phyloP scores from a whole-genome alignment of 2,888 invertebrate genomes.

The Xanthia icteritia region DNA sequence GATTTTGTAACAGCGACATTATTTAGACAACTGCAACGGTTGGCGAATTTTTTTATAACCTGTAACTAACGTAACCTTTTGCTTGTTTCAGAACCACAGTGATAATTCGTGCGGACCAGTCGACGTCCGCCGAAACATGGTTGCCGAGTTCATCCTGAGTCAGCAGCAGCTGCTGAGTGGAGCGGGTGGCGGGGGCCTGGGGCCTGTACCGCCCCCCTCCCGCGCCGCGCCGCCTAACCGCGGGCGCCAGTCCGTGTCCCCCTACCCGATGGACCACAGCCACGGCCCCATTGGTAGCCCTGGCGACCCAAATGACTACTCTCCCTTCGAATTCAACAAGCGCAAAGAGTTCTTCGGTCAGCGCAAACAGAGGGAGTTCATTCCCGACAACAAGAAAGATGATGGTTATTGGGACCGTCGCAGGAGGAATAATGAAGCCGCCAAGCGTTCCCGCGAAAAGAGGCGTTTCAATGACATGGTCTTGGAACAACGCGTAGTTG shows the following conservation, averaged over 20 bases:
- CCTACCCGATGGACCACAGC: conserved; percentile 88
- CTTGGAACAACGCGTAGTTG: conserved; percentile 97
- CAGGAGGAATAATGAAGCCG: conserved; percentile 98
- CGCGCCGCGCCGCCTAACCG: conserved; percentile 82
- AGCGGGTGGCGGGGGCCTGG: conserved; percentile 81
- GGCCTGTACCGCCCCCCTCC: conserved; percentile 81
- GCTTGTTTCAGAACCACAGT: conserved; percentile 88
- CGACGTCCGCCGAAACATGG: conserved; percentile 94
- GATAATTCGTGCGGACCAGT: conserved; percentile 88
- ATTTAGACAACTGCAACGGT: conserved; percentile 77
- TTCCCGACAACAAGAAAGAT: conserved; percentile 98
- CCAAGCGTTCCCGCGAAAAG: conserved; percentile 98
- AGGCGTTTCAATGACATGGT: conserved; percentile 99
- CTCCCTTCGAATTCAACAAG: conserved; percentile 92
- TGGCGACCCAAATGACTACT: conserved; percentile 81
- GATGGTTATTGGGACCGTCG: conserved; percentile 99
- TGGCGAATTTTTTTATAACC: conserved; percentile 68
- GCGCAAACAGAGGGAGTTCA: conserved; percentile 98
- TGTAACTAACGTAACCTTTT: conserved; percentile 80
- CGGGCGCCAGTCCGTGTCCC: conserved; percentile 84
- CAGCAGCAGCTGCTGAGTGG: conserved; percentile 90
- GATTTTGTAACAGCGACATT: conserved; percentile 80
- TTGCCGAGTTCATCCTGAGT: conserved; percentile 96
- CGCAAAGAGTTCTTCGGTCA: conserved; percentile 96
- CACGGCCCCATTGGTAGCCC: conserved; percentile 76